Percentiles rank a stretch among this genome's conserved stretches.
Evolutionary conservation across 1,140 invertebrate species (phyloP).

Genomic region (Solenopsis fugax): DNA sequence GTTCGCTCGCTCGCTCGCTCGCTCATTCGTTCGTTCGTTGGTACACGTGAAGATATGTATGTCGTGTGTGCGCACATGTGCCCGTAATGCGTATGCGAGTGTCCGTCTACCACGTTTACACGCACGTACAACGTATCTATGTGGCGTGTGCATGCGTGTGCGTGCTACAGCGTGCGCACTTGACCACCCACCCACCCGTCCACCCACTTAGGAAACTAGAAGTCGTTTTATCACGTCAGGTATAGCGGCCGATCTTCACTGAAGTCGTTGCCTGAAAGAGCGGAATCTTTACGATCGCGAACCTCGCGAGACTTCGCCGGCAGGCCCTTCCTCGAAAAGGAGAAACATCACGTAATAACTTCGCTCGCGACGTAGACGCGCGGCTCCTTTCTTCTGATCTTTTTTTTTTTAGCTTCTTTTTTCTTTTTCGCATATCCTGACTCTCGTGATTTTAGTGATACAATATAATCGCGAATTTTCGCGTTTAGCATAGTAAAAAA

Average conservation of each 20-base stretch:
- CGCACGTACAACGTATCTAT: neutral
- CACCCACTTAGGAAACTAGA: slow-evolving; percentile 70
- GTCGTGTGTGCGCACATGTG: slow-evolving; percentile 23
- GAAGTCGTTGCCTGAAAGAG: neutral
- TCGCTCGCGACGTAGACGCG: neutral
- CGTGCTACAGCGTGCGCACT: slow-evolving; percentile 60
- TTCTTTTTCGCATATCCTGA: neutral
- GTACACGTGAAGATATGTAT: slow-evolving; percentile 66
- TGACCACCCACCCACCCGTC: slow-evolving; percentile 74
- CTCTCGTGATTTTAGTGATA: neutral
- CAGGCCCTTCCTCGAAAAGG: neutral
- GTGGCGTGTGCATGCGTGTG: neutral
- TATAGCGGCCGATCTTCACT: slow-evolving; percentile 50
- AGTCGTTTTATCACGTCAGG: slow-evolving; percentile 61
- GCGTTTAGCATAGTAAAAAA: neutral
- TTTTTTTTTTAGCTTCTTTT: neutral
- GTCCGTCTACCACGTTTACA: slow-evolving; percentile 13
- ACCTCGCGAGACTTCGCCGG: neutral
- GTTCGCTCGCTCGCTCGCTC: too few relatives aligned
- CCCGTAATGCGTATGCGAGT: slow-evolving; percentile 5
- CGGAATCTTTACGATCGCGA: slow-evolving; percentile 10
- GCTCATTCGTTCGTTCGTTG: neutral
- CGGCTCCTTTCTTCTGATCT: neutral
- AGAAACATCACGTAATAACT: neutral
- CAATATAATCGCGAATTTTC: neutral